phyloP scores from a whole-genome alignment of 2,888 invertebrate genomes.

The Drosophila histrio region DNA sequence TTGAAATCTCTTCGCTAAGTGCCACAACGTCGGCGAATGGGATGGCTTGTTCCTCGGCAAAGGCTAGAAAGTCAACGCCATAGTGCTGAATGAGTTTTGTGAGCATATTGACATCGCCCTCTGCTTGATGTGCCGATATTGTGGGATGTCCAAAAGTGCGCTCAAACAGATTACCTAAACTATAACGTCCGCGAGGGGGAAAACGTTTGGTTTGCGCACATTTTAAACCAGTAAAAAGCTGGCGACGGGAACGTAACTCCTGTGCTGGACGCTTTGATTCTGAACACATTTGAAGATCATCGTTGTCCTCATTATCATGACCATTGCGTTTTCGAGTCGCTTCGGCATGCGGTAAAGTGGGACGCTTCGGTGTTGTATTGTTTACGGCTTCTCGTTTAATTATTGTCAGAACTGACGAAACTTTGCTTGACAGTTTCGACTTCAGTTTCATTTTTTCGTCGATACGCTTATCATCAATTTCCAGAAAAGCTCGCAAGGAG shows the following conservation, averaged over 20 bases:
- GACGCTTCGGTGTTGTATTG: conserved; percentile 86
- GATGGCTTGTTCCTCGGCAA: conserved; percentile 82
- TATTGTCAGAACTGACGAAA: conserved; percentile 14
- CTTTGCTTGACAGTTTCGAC: neutral
- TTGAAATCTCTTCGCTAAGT: conserved; percentile 29
- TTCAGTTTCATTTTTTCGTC: neutral
- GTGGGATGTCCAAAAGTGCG: conserved; percentile 85
- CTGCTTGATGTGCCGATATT: conserved; percentile 87
- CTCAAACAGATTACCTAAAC: conserved; percentile 86
- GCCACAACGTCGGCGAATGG: conserved; percentile 65
- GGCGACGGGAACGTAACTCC: conserved; percentile 56
- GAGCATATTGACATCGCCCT: conserved; percentile 88
- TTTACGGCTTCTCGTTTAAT: conserved; percentile 83
- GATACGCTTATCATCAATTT: conserved; percentile 82
- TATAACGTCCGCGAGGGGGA: conserved; percentile 84
- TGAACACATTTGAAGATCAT: neutral
- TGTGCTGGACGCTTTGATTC: neutral
- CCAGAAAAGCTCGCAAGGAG: conserved; percentile 87
- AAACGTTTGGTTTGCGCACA: conserved; percentile 52
- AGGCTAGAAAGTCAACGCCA: conserved; percentile 86
- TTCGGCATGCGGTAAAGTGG: conserved; percentile 35
- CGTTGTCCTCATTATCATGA: neutral
- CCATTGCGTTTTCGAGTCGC: conserved; percentile 38
- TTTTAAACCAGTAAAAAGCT: conserved; percentile 52
- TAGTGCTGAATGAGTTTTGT: conserved; percentile 86